These are phyloP conservation scores for Distichodus sexfasciatus DNA, from an alignment of 2,797 vertebrate species.

Conservation along the genomic window DNA sequence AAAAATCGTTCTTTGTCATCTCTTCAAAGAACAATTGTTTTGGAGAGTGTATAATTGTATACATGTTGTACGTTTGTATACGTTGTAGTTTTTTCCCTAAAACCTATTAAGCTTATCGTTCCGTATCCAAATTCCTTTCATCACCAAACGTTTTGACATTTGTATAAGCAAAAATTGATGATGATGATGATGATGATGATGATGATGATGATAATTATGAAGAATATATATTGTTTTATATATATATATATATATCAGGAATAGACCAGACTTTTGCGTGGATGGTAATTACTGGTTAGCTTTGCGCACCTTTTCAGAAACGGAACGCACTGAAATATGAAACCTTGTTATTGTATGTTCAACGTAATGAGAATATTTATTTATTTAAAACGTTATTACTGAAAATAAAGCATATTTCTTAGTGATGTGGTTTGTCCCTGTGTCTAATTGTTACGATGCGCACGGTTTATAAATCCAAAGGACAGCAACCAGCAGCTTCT, in stretches of 20 bases:
- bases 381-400: conserved; percentile 92
- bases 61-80: conserved; percentile 78
- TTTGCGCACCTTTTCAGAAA: no score
- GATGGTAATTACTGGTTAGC: no score
- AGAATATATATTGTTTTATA: no score
- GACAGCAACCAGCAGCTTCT: no score
- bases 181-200: no score
- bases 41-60: conserved; percentile 80
- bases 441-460: conserved; percentile 32
- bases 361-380: conserved; percentile 89
- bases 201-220: no score
- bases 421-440: conserved; percentile 56
- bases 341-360: conserved; percentile 74
- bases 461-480: no score
- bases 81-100: conserved; percentile 78
- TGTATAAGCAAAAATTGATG: conserved; percentile 59
- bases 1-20: no score
- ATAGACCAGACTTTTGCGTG: conserved; percentile 55
- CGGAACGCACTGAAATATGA: conserved; percentile 49
- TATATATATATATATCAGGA: no score
- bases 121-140: conserved; percentile 56
- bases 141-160: conserved; percentile 54
- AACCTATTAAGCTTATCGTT: conserved; percentile 60
- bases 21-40: no score
- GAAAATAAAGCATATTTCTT: conserved; percentile 80